Conservation (phyloP, 2,888 invertebrate species). For the Hybos culiciformis region DNA sequence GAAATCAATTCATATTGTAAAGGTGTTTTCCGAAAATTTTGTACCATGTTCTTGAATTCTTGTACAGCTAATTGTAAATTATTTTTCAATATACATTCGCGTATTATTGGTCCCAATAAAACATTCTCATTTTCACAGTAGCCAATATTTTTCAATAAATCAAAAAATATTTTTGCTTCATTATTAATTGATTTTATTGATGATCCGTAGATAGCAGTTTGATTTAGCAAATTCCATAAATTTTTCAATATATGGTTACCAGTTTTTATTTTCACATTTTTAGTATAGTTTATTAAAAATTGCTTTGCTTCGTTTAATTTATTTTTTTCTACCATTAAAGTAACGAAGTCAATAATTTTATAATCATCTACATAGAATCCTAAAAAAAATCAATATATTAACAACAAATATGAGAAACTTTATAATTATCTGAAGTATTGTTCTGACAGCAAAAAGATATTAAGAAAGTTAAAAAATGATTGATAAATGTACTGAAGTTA, state of each 20-base stretch:
- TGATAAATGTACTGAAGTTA: too few relatives aligned
- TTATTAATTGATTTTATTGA: conserved; percentile 28
- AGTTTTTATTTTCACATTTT: conserved; percentile 33
- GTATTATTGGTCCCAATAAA: conserved; percentile 47
- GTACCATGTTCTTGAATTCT: conserved; percentile 39
- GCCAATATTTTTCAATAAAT: conserved; percentile 37
- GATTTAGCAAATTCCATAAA: conserved; percentile 46
- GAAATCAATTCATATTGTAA: conserved; percentile 47
- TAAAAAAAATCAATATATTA: conserved; percentile 11
- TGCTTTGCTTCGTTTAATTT: conserved; percentile 25
- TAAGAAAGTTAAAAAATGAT: too few relatives aligned
- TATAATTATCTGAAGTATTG: too few relatives aligned
- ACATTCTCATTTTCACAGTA: conserved; percentile 45
- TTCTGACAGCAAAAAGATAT: too few relatives aligned
- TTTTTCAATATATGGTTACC: conserved; percentile 43
- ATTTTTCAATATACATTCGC: conserved; percentile 44
- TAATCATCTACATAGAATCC: conserved; percentile 48
- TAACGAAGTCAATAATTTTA: conserved; percentile 51
- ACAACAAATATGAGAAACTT: too few relatives aligned
- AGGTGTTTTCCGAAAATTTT: conserved; percentile 46
- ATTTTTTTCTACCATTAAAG: conserved; percentile 40
- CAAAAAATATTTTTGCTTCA: conserved; percentile 39
- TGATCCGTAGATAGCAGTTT: conserved; percentile 32
- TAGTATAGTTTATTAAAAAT: conserved; percentile 40
- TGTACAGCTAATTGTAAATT: conserved; percentile 37